Evolutionary conservation across 2,113 vertebrate species (phyloP), one percentile per base, ranked within the genome.

Genomic region (Alaudala cheleensis): DNA sequence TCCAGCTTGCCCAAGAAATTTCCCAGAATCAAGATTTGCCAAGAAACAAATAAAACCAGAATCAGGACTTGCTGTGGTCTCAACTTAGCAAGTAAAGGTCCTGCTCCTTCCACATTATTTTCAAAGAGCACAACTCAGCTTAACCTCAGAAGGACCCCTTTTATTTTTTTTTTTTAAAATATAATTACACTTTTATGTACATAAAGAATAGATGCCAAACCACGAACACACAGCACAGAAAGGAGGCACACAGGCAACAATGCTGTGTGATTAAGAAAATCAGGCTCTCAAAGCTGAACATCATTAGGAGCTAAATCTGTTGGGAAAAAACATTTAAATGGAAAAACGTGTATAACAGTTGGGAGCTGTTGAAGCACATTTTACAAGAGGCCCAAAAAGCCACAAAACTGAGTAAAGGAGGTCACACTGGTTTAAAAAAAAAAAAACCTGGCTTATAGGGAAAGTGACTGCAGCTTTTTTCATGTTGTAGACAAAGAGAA

Each of bases 271-370:
- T 91, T 88, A 71, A 74, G 31, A 91, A 93, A 95, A 65, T 62
- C 61, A 86, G 50, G 22, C 28, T 92, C 51, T 78, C 56, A 81
- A 95, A 93, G 51, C 73, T 91, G 86, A 93, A 93, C 79, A 79
- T 67, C 81, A 95, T 94, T 84, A 84, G 13, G 40, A 60, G 12
- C 37, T 74, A 71, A 92, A 92, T 86, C 65, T 92, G 51, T 76
- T 47, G 40, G 28, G 67, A 28, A 37, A 42, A 89, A 77, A 19
- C 22, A 92, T 51, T 87, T 83, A 94, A 96, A 90, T 31, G 33
- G 56, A 96, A 91, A 84, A 96, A 90, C 0, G 0, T 78, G 94
- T 66, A 0, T 56, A 91, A 37, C 53, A 89, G 65, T 81, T 91
- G 69, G 42, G 88, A 95, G 76, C 28, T 79, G 91, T 14, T 91